Conservation (phyloP, 2,888 invertebrate species). For the Apamea anceps region DNA sequence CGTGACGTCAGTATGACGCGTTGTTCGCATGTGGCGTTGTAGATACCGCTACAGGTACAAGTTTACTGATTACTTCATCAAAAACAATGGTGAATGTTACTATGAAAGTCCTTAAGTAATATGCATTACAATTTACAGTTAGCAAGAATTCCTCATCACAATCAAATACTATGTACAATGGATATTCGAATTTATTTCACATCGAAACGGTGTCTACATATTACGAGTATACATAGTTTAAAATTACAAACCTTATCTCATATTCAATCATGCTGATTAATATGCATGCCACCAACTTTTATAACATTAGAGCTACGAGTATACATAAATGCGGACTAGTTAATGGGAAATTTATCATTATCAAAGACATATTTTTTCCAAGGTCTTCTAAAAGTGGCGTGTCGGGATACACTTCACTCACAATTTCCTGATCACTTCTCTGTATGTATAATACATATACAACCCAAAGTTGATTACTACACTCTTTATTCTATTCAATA, state of each 20-base stretch:
- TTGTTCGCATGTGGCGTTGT: no score
- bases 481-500: conserved; percentile 84
- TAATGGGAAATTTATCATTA: conserved; percentile 86
- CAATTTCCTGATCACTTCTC: conserved; percentile 68
- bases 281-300: conserved; percentile 86
- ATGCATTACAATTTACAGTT: not conserved
- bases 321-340: conserved; percentile 86
- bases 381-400: conserved; percentile 71
- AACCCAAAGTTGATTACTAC: conserved; percentile 72
- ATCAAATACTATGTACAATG: no score
- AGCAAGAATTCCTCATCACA: not conserved
- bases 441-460: conserved; percentile 69
- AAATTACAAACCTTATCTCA: conserved; percentile 36
- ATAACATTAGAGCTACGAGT: conserved; percentile 85
- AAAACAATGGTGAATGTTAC: not conserved
- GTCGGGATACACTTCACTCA: conserved; percentile 68
- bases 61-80: not conserved
- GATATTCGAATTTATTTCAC: not conserved
- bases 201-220: not conserved
- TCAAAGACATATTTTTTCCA: conserved; percentile 71
- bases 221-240: not conserved
- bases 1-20: no score
- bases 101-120: not conserved
- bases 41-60: not conserved
- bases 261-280: conserved; percentile 28